Evolutionary conservation across 1,140 invertebrate species (phyloP).

Genomic region (Bemisia tabaci): DNA sequence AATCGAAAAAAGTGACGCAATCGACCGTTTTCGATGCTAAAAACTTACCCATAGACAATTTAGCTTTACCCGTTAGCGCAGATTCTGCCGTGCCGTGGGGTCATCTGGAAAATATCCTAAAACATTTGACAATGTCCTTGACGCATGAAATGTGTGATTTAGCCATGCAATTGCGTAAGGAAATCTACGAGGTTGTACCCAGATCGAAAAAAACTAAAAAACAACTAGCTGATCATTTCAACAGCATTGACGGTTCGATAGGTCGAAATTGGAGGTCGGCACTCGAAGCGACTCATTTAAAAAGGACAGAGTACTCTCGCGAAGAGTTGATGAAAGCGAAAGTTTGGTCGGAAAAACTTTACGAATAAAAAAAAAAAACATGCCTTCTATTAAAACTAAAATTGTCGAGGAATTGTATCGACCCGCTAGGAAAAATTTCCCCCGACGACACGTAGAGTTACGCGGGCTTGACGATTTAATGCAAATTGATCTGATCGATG

Average conservation of each 20-base stretch:
- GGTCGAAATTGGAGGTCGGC: neutral
- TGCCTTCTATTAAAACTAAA: conserved; percentile 13
- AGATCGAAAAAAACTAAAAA: neutral
- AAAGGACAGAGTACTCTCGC: neutral
- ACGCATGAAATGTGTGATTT: too few relatives aligned
- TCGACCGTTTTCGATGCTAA: neutral
- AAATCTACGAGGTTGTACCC: neutral
- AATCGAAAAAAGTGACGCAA: too few relatives aligned
- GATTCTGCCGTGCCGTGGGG: neutral
- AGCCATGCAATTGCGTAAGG: too few relatives aligned
- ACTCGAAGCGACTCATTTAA: neutral
- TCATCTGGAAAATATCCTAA: too few relatives aligned
- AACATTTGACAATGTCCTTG: too few relatives aligned
- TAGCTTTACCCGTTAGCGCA: neutral
- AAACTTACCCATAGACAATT: neutral
- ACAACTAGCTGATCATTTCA: neutral
- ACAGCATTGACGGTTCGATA: neutral
- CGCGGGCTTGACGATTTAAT: conserved; percentile 14
- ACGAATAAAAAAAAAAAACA: neutral
- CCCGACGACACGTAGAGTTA: conserved; percentile 13
- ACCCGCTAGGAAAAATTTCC: conserved; percentile 16
- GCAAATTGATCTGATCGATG: conserved; percentile 21
- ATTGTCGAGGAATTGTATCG: conserved; percentile 14
- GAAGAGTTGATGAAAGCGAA: neutral
- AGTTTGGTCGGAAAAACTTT: neutral